These are phyloP conservation scores for Mastigias papua DNA, from an alignment of 30 jellyfish, hydroid and myxozoan genomes.

Conservation along the genomic window DNA sequence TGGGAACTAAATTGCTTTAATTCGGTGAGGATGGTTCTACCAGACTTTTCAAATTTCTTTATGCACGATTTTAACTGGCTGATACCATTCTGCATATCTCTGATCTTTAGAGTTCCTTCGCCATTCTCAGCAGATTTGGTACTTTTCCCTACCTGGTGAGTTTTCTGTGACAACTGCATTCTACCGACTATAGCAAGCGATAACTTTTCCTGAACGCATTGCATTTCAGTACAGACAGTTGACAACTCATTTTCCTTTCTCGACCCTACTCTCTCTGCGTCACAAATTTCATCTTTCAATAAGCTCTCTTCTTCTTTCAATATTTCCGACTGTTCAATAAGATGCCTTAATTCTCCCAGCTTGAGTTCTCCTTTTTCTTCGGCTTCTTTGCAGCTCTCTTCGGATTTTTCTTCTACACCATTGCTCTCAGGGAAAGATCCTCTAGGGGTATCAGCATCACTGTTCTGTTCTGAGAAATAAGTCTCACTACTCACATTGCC, in stretches of 20 bases:
- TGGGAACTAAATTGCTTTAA: slow-evolving; percentile 70
- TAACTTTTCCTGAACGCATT: slow-evolving; percentile 82
- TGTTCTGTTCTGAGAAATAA: slow-evolving; percentile 16
- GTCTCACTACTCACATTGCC: slow-evolving; percentile 52
- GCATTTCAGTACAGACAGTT: slow-evolving; percentile 73
- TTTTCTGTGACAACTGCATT: slow-evolving; percentile 81
- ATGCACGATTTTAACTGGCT: slow-evolving; percentile 63
- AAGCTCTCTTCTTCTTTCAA: slow-evolving; percentile 75
- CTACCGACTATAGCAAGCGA: slow-evolving; percentile 88
- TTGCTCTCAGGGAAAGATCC: background rate
- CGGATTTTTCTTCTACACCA: background rate
- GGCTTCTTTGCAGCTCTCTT: slow-evolving; percentile 1
- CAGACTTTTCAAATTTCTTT: slow-evolving; percentile 78
- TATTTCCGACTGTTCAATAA: slow-evolving; percentile 62
- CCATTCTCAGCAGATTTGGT: slow-evolving; percentile 53
- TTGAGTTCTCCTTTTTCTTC: background rate
- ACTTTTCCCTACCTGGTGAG: slow-evolving; percentile 74
- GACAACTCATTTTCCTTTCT: slow-evolving; percentile 52
- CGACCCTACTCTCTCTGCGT: slow-evolving; percentile 54
- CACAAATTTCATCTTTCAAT: slow-evolving; percentile 80
- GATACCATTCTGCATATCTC: slow-evolving; percentile 74
- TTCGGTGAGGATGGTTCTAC: slow-evolving; percentile 70
- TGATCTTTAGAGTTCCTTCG: slow-evolving; percentile 61
- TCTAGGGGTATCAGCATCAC: slow-evolving; percentile 5
- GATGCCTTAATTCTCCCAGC: slow-evolving; percentile 38